phyloP scores from a whole-genome alignment of 2,797 vertebrate genomes.

The Bucorvus abyssinicus region DNA sequence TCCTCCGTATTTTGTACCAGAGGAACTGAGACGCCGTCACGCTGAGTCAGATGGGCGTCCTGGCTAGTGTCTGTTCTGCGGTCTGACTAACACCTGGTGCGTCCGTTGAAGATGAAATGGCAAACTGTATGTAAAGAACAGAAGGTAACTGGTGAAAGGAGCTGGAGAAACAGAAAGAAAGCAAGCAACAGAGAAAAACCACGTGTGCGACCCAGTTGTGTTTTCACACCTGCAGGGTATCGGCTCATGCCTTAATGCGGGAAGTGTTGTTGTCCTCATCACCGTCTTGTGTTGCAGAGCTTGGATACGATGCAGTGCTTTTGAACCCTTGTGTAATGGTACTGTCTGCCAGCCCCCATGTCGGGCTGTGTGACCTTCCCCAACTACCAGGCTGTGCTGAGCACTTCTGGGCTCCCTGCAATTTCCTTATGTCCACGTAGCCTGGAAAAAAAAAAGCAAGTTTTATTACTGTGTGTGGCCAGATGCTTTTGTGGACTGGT shows the following conservation, averaged over 20 bases:
- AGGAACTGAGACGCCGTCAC: not conserved
- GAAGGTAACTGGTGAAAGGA: not conserved
- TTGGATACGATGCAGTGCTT: fast-evolving
- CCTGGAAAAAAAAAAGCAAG: not conserved
- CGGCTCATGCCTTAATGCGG: not conserved
- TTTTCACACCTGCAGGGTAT: not conserved
- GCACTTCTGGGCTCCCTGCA: not conserved
- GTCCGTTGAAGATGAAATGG: not conserved
- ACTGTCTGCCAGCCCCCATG: not conserved
- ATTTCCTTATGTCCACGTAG: not conserved
- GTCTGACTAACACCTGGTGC: conserved; percentile 5
- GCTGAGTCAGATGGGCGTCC: fast-evolving
- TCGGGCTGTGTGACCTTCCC: not conserved
- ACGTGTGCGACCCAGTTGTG: not conserved
- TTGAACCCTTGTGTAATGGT: fast-evolving
- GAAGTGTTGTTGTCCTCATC: not conserved
- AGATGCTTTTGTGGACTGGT: not conserved
- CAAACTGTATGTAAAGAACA: not conserved
- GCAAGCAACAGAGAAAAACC: not conserved
- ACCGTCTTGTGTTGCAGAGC: not conserved
- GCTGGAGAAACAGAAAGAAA: not conserved
- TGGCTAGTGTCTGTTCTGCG: not conserved
- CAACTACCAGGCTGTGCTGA: not conserved
- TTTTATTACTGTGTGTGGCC: not conserved
- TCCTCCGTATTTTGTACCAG: not conserved